Percentiles rank a stretch among this genome's conserved stretches.
phyloP scores from a whole-genome alignment of 2,797 vertebrate species.

The Anabacerthia variegaticeps region DNA sequence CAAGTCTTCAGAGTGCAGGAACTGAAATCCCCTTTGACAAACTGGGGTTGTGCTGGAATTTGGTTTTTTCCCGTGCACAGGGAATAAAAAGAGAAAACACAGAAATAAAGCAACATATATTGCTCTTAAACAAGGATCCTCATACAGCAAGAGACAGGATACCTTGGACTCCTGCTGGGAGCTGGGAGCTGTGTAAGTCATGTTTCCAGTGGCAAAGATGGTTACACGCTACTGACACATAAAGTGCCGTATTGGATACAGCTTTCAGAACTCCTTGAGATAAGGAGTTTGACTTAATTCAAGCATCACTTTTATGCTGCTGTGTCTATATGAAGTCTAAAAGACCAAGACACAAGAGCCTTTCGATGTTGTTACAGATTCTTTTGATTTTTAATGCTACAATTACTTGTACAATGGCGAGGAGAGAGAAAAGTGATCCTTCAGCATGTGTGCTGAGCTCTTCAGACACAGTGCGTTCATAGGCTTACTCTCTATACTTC shows the following conservation, averaged over 20 bases:
- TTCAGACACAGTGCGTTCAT: neutral
- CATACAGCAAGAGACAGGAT: neutral
- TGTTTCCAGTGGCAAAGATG: neutral
- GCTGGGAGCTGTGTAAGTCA: neutral
- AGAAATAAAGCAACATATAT: neutral
- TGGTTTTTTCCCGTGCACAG: neutral
- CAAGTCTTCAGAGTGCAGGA: accelerated
- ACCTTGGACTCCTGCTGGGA: neutral
- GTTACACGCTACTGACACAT: neutral
- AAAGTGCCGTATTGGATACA: neutral
- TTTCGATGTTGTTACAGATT: neutral
- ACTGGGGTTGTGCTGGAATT: neutral
- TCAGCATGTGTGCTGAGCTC: neutral
- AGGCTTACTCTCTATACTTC: neutral
- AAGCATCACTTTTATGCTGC: neutral
- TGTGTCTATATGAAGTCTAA: neutral
- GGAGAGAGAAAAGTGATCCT: neutral
- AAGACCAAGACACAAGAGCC: neutral
- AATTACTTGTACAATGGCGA: neutral
- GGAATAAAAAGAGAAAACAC: neutral
- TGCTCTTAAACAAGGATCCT: neutral
- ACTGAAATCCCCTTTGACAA: neutral
- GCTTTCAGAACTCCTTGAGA: neutral
- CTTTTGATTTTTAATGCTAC: neutral
- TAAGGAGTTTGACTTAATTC: neutral